Base-by-base conservation (phyloP, 37 sponge, comb jelly and placozoan genomes). In the Haliclona indistincta region DNA sequence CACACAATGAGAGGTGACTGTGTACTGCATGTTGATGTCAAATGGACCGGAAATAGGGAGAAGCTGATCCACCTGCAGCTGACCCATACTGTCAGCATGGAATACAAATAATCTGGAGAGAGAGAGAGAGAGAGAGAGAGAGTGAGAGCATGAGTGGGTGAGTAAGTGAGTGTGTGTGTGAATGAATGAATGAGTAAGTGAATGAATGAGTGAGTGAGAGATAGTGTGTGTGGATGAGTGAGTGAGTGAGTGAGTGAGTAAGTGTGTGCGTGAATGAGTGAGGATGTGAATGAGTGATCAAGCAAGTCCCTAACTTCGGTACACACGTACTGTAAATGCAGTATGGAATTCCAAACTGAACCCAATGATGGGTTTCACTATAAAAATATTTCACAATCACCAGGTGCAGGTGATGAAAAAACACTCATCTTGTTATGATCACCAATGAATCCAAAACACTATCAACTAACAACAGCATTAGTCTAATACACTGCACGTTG, bases 191-290 rank as follows among this genome's bases (percentile, higher is more conserved):
- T 28, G 29, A 37, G 30, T 28, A 5, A 26, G n/a, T 33, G 32
- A 33, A 47, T 41, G 54, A 51, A 43, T 40, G 40, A 34, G 53
- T 32, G 77, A 25, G 55, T 13, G 36, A 52, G 72, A 28, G 67
- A 49, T 38, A 43, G 56, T 39, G 63, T 28, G 29, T 32, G 30
- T 28, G 19, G 39, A 20, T 33, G 32, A 33, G 7, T 41, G 54
- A 51, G 43, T 40, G 40, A 34, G 53, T 32, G 77, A 25, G 55
- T 13, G 36, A 52, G 72, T 23, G 6, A 78, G 74, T 66, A 22
- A 78, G 49, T 43, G 56, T 39, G 63, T 28, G 29, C 33, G 30
- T 28, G 19, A 26, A 20, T 33, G 32, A 33, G 7, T 41, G 54
- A 51, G 43, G 23, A 25, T 11, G 53, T 32, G 77, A 25, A 47